Evolutionary conservation across 2,113 vertebrate species (phyloP), one percentile per base, ranked within the genome.

Genomic region (Pelodiscus sinensis): DNA sequence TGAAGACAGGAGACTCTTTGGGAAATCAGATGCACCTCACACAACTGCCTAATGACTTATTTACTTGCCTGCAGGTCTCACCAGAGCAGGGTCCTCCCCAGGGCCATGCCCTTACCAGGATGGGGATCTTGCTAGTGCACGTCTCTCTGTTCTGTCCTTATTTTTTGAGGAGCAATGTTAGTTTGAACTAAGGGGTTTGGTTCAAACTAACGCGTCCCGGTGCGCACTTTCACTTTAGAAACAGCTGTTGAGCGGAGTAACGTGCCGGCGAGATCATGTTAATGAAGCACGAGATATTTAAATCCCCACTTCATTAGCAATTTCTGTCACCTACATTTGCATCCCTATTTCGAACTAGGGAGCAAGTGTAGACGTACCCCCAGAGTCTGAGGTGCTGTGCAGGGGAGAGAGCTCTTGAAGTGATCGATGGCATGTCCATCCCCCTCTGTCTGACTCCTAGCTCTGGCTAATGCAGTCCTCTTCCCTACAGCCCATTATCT

Each of bases 1-100:
- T 44, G 24, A 38, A 35, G 78, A 83, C 50, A 62, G 79, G 56
- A 4, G 8, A 1, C 92, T 60, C 0, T 0, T 21, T 51, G 93
- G 87, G 91, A 91, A 90, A 62, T n/a, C 3, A 29, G 54, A 19
- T 56, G 65, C 38, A 78, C 25, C 19, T 54, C 54, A 14, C 9
- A 27, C 31, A 18, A 44, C 56, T 14, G 54, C 79, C 86, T 91
- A 91, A 91, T 83, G 86, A 81, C 75, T 90, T 95, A 88, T 95
- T 97, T 96, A 94, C 91, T 78, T 31, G 31, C 22, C 31, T 5
- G 2, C 50, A 31, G 16, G 29, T 82, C 80, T 81, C 44, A 3
- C 77, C 82, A 3, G 7, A 27, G 58, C n/a, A 35, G 18, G 65
- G 18, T n/a, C 60, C 65, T 35, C 65, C 18, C n/a, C 18, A n/a